Base-by-base conservation (phyloP, 2,888 invertebrate species). In the Amphipyra tragopoginis region DNA sequence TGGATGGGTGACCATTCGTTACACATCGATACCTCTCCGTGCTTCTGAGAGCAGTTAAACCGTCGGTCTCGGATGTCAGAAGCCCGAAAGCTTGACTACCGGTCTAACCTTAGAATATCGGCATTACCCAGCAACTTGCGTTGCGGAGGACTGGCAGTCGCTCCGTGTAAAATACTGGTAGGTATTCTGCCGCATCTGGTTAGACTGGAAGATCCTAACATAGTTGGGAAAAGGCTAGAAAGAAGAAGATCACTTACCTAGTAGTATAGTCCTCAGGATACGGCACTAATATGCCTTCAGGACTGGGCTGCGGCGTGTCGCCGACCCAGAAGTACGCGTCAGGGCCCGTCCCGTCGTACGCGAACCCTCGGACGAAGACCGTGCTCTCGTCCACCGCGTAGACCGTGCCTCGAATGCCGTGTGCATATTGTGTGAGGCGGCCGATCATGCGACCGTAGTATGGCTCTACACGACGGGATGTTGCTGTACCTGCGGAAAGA, bases 321-420 rank as follows among this genome's bases (percentile, higher is more conserved):
- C 98, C 98, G 63, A 98, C 97, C 98, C 98, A 98, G 95, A 98
- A 98, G 93, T 97, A 98, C 0, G 98, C 98, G 86, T 97, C 98
- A 65, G 98, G 98, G 8, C 97, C 98, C 7, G 97, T 97, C 43
- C 98, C 98, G 84, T 98, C 98, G 87, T 98, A 98, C 45, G 96
- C 97, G 91, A 98, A 98, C 43, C 97, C 97, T 83, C 97, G 79
- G 0, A 98, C 97, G 93, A 97, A 98, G 66, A 98, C 95, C 14
- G 98, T 98, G 85, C 95, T 96, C 86, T 98, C 98, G 86, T 98
- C 98, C 6, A 98, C 97, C 0, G 98, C 98, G 92, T 97, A 98
- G 33, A 97, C 97, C 1, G 96, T 96, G 36, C 98, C 98, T 76
- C 95, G 96, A 76, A 98, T 97, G 68, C 97, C 97, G 86, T 98